Conservation (phyloP, 2,888 invertebrate genomes). For the Philereme vetulata region DNA sequence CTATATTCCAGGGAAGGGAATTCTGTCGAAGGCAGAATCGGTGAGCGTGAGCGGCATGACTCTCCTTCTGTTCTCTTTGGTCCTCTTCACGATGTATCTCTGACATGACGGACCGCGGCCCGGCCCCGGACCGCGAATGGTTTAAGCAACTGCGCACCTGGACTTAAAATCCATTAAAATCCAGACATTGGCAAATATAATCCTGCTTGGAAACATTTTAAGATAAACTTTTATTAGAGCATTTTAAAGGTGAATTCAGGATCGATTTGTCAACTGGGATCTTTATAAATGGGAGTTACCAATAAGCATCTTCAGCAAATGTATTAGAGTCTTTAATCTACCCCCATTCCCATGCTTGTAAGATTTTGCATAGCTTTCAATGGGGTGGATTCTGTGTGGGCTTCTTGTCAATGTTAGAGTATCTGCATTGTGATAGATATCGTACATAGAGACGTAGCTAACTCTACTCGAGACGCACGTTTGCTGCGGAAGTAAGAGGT, state of each 20-base stretch:
- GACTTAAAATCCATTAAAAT: neutral
- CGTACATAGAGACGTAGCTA: too few relatives aligned
- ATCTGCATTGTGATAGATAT: too few relatives aligned
- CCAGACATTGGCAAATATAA: slow-evolving; percentile 1
- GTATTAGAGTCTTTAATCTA: too few relatives aligned
- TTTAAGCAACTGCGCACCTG: neutral
- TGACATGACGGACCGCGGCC: slow-evolving; percentile 55
- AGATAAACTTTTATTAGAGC: neutral
- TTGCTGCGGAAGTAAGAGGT: too few relatives aligned
- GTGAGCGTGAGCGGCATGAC: slow-evolving; percentile 52
- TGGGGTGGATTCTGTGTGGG: neutral
- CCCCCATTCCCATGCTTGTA: neutral
- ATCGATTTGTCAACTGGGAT: neutral
- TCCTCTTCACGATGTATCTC: slow-evolving; percentile 56
- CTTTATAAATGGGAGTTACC: neutral
- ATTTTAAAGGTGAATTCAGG: neutral
- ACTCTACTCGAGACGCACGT: too few relatives aligned
- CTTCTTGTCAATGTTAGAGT: too few relatives aligned
- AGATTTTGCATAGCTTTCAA: neutral
- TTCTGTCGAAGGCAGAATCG: slow-evolving; percentile 58
- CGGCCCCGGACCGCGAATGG: slow-evolving; percentile 38
- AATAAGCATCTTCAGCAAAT: neutral
- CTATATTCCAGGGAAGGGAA: slow-evolving; percentile 65
- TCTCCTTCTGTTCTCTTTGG: slow-evolving; percentile 56
- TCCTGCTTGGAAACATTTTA: neutral